A percentile compares a stretch with the other conserved stretches of the same genome.
Evolutionary conservation across 2,797 vertebrate species (phyloP).

Genomic region (Pterois miles): DNA sequence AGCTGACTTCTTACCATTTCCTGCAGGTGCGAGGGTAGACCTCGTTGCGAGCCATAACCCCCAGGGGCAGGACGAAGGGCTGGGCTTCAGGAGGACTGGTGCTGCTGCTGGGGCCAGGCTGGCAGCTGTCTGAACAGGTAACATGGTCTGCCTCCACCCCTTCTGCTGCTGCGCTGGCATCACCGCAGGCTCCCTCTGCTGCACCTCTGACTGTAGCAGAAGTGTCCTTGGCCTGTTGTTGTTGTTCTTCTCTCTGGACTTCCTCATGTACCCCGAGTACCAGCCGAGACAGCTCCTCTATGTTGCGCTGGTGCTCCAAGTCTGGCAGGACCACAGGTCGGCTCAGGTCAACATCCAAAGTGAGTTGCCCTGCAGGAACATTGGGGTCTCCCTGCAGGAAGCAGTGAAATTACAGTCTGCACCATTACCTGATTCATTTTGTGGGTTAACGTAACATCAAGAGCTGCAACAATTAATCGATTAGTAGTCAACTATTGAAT

Average conservation of each 20-base stretch:
- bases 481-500: too few relatives aligned
- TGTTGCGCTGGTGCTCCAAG: conserved; percentile 87
- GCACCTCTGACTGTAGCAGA: conserved; percentile 8
- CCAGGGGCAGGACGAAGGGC: conserved; percentile 91
- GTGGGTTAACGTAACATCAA: neutral
- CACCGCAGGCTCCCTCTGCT: conserved; percentile 57
- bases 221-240: conserved; percentile 20
- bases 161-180: conserved; percentile 25
- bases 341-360: conserved; percentile 90
- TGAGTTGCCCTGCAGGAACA: conserved; percentile 96
- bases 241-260: conserved; percentile 79
- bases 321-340: conserved; percentile 90
- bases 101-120: conserved; percentile 35
- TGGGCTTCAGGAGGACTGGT: conserved; percentile 67
- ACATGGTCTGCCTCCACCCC: conserved; percentile 22
- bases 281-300: conserved; percentile 92
- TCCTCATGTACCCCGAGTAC: conserved; percentile 89
- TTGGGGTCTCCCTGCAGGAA: conserved; percentile 93
- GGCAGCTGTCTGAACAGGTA: conserved; percentile 47
- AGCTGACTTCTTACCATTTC: conserved; percentile 85
- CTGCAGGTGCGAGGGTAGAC: conserved; percentile 94
- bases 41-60: conserved; percentile 94
- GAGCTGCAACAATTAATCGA: too few relatives aligned
- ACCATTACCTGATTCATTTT: neutral
- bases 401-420: neutral